Evolutionary conservation across 2,888 invertebrate genomes (phyloP).

Genomic region (Dasysyrphus albostriatus): DNA sequence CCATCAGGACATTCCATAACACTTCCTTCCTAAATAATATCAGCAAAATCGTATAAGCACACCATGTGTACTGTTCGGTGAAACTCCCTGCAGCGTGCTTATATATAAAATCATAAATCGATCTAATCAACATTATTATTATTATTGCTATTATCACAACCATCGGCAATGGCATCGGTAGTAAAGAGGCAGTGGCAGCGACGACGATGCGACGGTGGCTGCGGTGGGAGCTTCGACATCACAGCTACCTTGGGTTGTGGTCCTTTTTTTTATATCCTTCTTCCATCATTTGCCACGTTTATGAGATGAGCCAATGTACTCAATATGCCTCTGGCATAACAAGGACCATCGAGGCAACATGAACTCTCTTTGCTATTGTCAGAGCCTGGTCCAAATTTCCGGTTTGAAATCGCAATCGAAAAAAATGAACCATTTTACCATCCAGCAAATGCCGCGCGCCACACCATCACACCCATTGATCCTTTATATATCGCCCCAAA

Average conservation of each 20-base stretch:
- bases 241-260: neutral
- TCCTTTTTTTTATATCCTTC: slow-evolving; percentile 35
- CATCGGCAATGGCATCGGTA: slow-evolving; percentile 14
- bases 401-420: slow-evolving; percentile 31
- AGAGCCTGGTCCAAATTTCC: slow-evolving; percentile 42
- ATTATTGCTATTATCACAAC: slow-evolving; percentile 72
- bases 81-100: slow-evolving; percentile 45
- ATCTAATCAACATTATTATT: slow-evolving; percentile 75
- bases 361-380: slow-evolving; percentile 51
- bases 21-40: neutral
- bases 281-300: slow-evolving; percentile 42
- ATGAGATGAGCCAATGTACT: slow-evolving; percentile 38
- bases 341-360: slow-evolving; percentile 10
- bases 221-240: neutral
- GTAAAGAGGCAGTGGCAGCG: neutral
- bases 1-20: slow-evolving; percentile 1
- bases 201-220: too few relatives aligned
- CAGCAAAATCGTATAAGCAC: slow-evolving; percentile 17
- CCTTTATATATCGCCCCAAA: neutral
- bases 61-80: neutral
- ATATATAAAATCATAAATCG: slow-evolving; percentile 75
- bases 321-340: slow-evolving; percentile 45
- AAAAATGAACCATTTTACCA: neutral
- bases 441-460: neutral
- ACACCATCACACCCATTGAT: neutral